Base-by-base conservation (phyloP, 2,113 vertebrate genomes). In the Sorex fumeus region DNA sequence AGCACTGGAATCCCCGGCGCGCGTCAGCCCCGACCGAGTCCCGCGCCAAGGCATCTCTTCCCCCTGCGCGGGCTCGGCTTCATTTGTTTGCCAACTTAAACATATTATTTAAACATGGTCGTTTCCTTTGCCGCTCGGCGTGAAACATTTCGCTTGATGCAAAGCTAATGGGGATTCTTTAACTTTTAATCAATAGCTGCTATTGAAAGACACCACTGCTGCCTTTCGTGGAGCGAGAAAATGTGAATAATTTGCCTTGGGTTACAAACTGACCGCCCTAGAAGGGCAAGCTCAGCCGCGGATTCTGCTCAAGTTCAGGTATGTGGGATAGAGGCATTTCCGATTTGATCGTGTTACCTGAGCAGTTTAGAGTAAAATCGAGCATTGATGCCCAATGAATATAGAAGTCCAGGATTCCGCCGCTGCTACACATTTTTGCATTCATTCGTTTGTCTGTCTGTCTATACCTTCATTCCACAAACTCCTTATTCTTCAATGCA, bases 51-150 rank as follows among this genome's bases (percentile, higher is more conserved):
- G 34, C 79, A 95, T 94, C 95, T 93, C 79, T 95, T 60, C 80
- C 71, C 40, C 83, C 50, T 75, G 79, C 79, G 5, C 88, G 82
- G 70, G 32, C 86, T 96, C 19, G 15, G 60, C 16, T 91, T 86
- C 85, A 32, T 84, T 92, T 96, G 85, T 88, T 86, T 96, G 96
- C 74, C 82, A 47, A 47, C 45, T 97, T 91, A 96, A 96, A 90
- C 60, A 81, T 21, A 87, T 45, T 95, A 78, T 94, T 96, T 95
- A 94, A 96, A 95, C 85, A 86, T 8, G 27, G 27, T 3, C 28
- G n/a, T 93, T 97, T 96, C 62, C 66, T 95, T 93, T 87, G 40
- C n/a, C 90, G 79, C 70, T 96, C 32, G 45, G 84, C 93, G 91
- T 82, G 87, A 93, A 96, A 91, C n/a, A 12, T 79, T 89, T 84